Conservation (phyloP, 2,888 invertebrate species). For the Antheraea assamensis region DNA sequence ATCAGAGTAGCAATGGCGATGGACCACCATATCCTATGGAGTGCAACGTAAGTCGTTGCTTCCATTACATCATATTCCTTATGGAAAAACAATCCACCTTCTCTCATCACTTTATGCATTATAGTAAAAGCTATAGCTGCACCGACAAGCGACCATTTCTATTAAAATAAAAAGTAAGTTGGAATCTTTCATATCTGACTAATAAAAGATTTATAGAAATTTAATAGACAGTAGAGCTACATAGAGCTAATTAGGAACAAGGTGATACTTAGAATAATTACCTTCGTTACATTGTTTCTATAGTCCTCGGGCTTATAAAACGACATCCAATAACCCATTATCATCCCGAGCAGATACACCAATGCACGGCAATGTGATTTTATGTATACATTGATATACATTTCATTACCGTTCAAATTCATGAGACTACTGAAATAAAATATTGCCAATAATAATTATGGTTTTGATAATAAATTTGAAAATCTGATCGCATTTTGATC, state of each 20-base stretch:
- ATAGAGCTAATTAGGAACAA: conserved; percentile 40
- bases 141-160: conserved; percentile 3
- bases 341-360: conserved; percentile 39
- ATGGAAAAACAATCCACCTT: background rate
- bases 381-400: conserved; percentile 26
- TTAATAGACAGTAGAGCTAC: conserved; percentile 39
- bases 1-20: background rate
- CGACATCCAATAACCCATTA: conserved; percentile 36
- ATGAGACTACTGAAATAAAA: conserved; percentile 23
- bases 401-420: conserved; percentile 17
- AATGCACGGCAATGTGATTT: conserved; percentile 26
- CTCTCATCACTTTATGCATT: conserved; percentile 3
- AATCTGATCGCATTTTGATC: too few species aligned
- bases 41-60: background rate
- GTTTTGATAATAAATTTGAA: background rate
- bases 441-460: background rate
- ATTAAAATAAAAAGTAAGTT: background rate
- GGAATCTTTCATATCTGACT: conserved; percentile 26
- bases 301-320: conserved; percentile 32
- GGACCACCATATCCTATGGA: conserved; percentile 2
- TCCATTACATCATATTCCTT: conserved; percentile 4
- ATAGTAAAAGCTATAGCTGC: background rate
- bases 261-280: conserved; percentile 33
- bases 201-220: conserved; percentile 39
- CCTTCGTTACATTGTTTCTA: conserved; percentile 30